These are phyloP conservation scores for Tenthredo mesomela DNA, from an alignment of 2,888 invertebrate species.

Conservation along the genomic window DNA sequence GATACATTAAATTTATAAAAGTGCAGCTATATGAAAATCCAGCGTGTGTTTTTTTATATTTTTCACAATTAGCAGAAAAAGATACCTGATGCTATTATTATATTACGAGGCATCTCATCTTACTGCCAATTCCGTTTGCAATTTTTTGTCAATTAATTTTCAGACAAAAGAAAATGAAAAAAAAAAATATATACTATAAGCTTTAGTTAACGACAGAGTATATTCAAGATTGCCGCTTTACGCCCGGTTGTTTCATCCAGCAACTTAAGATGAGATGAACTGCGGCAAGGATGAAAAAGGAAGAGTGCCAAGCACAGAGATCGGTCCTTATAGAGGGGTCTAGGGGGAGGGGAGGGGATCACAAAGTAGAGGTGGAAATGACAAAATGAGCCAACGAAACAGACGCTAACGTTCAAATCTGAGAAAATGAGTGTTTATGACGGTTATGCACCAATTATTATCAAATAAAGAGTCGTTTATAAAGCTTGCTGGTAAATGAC, in stretches of 20 bases:
- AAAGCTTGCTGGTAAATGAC: conserved; percentile 69
- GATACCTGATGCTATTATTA: not conserved
- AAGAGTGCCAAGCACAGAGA: conserved; percentile 55
- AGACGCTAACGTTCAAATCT: conserved; percentile 62
- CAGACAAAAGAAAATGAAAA: not conserved
- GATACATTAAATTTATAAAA: not conserved
- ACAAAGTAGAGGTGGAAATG: conserved; percentile 54
- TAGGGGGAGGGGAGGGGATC: conserved; percentile 34
- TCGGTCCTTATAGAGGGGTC: not conserved
- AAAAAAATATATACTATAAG: not conserved
- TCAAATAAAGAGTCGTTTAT: conserved; percentile 74
- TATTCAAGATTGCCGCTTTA: conserved; percentile 37
- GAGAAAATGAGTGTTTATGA: conserved; percentile 71
- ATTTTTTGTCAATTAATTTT: conserved; percentile 50
- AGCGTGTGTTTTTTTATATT: not conserved
- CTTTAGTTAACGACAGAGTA: conserved; percentile 44
- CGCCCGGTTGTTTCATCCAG: conserved; percentile 45
- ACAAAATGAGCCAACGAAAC: conserved; percentile 52
- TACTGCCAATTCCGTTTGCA: conserved; percentile 10
- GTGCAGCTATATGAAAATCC: not conserved
- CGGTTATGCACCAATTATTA: conserved; percentile 72
- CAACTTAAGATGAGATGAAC: conserved; percentile 29
- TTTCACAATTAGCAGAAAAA: not conserved
- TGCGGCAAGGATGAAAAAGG: conserved; percentile 44
- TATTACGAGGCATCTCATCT: not conserved